A percentile compares a stretch with the other conserved stretches of the same genome.
Conservation (phyloP, 2,888 invertebrate species). For the Galerucella pusilla region DNA sequence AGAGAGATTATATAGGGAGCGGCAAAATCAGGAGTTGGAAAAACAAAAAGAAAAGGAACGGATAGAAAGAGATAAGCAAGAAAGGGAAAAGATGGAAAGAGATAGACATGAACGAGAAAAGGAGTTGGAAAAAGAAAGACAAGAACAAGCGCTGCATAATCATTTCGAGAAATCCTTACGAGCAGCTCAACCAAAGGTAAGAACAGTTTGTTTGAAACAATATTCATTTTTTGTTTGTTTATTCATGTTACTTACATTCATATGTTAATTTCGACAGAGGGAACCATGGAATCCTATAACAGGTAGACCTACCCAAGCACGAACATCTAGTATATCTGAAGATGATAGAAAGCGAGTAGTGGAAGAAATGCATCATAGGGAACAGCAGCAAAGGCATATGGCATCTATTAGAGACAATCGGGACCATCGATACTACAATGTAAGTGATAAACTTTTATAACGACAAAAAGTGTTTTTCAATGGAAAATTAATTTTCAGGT, state of each 20-base stretch:
- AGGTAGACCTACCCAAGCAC: constrained; percentile 68
- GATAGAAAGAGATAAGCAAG: constrained; percentile 61
- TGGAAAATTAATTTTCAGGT: constrained; percentile 44
- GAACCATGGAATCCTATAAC: constrained; percentile 69
- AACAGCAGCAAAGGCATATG: constrained; percentile 61
- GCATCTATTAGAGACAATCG: constrained; percentile 56
- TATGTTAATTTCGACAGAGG: constrained; percentile 60
- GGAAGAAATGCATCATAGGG: constrained; percentile 62
- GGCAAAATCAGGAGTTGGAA: constrained; percentile 75
- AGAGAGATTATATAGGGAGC: constrained; percentile 73
- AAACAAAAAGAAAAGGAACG: constrained; percentile 69
- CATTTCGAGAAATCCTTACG: constrained; percentile 91
- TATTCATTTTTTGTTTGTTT: background rate
- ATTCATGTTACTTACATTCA: background rate
- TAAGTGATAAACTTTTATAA: constrained; percentile 27
- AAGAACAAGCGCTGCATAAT: constrained; percentile 81
- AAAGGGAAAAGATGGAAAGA: constrained; percentile 58
- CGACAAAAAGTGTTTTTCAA: too few relatives aligned
- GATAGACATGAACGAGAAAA: constrained; percentile 62
- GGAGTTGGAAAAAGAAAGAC: constrained; percentile 69
- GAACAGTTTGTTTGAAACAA: background rate
- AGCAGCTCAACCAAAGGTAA: constrained; percentile 82
- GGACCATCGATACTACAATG: constrained; percentile 57
- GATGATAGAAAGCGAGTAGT: constrained; percentile 63
- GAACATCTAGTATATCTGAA: constrained; percentile 57